Conservation (phyloP, 2,113 vertebrate genomes). For the Lynx canadensis region DNA sequence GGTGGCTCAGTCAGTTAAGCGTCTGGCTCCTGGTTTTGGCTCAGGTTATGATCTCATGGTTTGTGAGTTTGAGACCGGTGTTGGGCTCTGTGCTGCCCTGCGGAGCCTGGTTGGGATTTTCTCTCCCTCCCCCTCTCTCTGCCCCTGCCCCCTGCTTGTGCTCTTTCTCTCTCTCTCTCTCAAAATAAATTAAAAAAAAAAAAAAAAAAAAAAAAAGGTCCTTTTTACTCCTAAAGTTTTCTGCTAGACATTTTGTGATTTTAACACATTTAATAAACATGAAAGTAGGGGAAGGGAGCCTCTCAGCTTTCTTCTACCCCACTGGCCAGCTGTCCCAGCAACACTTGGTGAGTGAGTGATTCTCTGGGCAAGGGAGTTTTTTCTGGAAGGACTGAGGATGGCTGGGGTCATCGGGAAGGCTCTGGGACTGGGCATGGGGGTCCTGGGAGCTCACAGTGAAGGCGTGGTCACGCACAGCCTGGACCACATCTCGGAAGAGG, state of each 20-base stretch:
- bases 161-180: too few relatives aligned
- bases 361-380: neutral
- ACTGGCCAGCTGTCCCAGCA: neutral
- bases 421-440: neutral
- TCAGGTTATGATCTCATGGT: too few relatives aligned
- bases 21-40: too few relatives aligned
- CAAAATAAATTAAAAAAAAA: too few relatives aligned
- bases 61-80: too few relatives aligned
- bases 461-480: conserved; percentile 92
- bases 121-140: too few relatives aligned
- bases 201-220: neutral
- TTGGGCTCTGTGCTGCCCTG: too few relatives aligned
- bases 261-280: neutral
- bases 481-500: conserved; percentile 94
- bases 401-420: neutral
- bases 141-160: too few relatives aligned
- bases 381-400: neutral
- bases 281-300: neutral
- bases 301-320: neutral
- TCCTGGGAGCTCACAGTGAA: conserved; percentile 88
- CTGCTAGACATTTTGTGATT: neutral
- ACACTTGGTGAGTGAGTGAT: neutral
- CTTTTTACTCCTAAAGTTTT: neutral
- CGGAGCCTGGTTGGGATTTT: too few relatives aligned
- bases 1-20: too few relatives aligned